These are phyloP conservation scores for Myiotriccus ornatus DNA, from an alignment of 2,797 vertebrate species.

Conservation along the genomic window DNA sequence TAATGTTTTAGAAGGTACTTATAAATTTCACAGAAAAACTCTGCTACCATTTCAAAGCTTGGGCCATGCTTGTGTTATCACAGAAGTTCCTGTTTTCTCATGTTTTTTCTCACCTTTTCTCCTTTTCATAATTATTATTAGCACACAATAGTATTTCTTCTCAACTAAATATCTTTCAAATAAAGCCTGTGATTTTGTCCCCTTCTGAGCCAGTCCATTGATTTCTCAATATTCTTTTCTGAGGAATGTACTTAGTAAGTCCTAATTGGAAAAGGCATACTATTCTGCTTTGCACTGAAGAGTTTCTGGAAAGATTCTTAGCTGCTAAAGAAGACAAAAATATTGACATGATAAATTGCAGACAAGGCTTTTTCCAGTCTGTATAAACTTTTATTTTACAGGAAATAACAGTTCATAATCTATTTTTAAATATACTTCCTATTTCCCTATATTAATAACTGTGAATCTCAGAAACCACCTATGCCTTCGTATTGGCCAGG, in stretches of 20 bases:
- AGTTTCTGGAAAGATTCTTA: not conserved
- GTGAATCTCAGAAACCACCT: not conserved
- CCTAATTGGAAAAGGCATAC: not conserved
- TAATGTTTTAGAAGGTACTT: not conserved
- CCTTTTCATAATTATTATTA: not conserved
- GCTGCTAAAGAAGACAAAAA: not conserved
- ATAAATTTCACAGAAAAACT: not conserved
- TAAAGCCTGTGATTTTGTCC: not conserved
- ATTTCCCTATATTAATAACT: not conserved
- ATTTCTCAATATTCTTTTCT: not conserved
- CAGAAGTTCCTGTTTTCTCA: not conserved
- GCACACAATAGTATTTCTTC: not conserved
- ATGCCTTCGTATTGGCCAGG: not conserved
- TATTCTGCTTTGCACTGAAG: not conserved
- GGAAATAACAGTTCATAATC: not conserved
- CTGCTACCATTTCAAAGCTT: not conserved
- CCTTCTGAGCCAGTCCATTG: not conserved
- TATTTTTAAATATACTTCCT: not conserved
- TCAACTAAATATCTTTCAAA: not conserved
- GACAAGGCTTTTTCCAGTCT: not conserved
- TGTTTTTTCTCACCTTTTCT: not conserved
- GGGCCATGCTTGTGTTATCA: not conserved
- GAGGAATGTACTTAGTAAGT: not conserved
- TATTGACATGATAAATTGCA: not conserved
- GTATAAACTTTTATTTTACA: not conserved